Conservation (phyloP, 2,888 invertebrate genomes). For the Penaeus monodon region DNA sequence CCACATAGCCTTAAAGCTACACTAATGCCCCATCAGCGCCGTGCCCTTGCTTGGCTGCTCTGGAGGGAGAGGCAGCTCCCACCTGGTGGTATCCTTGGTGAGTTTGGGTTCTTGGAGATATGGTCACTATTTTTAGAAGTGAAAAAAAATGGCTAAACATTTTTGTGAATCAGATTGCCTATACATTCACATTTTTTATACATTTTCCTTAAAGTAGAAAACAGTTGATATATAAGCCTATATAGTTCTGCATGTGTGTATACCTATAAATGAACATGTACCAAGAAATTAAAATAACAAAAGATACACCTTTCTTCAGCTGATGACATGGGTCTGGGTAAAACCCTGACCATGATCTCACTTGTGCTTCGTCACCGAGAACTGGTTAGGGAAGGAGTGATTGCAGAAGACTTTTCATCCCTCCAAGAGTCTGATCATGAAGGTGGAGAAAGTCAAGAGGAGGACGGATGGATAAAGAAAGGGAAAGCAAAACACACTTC, state of each 20-base stretch:
- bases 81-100: slow-evolving; percentile 89
- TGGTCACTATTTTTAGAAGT: slow-evolving; percentile 30
- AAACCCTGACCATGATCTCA: slow-evolving; percentile 66
- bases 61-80: slow-evolving; percentile 88
- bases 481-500: slow-evolving; percentile 9
- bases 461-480: slow-evolving; percentile 56
- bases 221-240: too few species aligned
- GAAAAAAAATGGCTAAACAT: too few species aligned
- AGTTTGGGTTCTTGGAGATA: slow-evolving; percentile 63
- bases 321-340: slow-evolving; percentile 67
- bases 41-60: slow-evolving; percentile 87
- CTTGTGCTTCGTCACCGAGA: slow-evolving; percentile 65
- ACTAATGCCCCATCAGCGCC: slow-evolving; percentile 86
- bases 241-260: too few species aligned
- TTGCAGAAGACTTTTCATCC: slow-evolving; percentile 82
- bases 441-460: slow-evolving; percentile 67
- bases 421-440: slow-evolving; percentile 73
- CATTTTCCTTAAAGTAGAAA: too few species aligned
- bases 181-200: too few species aligned
- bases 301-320: slow-evolving; percentile 60
- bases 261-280: too few species aligned
- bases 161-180: too few species aligned
- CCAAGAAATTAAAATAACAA: too few species aligned
- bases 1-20: slow-evolving; percentile 75
- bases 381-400: slow-evolving; percentile 45